These are phyloP conservation scores for Falco naumanni DNA, from an alignment of 2,797 vertebrate species.

Conservation along the genomic window DNA sequence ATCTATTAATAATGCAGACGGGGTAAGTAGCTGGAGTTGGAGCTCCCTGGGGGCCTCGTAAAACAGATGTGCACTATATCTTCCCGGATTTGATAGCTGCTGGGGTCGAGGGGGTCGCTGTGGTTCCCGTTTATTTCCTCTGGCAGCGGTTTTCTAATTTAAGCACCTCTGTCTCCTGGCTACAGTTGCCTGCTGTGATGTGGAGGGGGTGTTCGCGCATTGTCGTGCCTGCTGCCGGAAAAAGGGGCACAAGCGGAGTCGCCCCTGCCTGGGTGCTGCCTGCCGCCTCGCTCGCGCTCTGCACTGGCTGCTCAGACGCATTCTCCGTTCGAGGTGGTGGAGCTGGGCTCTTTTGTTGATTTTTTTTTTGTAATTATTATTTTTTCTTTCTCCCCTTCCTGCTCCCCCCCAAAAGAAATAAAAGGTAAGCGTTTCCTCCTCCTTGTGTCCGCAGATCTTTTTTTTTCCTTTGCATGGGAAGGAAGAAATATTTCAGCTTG, in stretches of 20 bases:
- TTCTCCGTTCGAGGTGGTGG: neutral
- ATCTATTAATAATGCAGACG: constrained; percentile 88
- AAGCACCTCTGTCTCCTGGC: constrained; percentile 73
- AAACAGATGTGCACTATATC: constrained; percentile 82
- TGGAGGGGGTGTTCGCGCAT: constrained; percentile 27
- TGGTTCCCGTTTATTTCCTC: constrained; percentile 82
- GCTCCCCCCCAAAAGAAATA: neutral
- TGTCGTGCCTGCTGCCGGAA: constrained; percentile 42
- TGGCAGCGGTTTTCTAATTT: constrained; percentile 76
- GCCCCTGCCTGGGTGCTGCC: neutral
- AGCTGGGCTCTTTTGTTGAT: neutral
- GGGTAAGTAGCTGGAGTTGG: constrained; percentile 80
- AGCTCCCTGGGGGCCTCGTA: constrained; percentile 75
- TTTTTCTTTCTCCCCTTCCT: too few species aligned
- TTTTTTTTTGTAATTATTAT: neutral
- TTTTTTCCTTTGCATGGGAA: neutral
- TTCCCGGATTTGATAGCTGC: constrained; percentile 75
- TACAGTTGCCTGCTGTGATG: constrained; percentile 67
- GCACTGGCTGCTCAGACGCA: neutral
- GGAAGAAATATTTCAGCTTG: neutral
- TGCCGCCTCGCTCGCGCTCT: neutral
- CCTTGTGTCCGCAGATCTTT: neutral
- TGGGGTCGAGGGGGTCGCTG: constrained; percentile 76
- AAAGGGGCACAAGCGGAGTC: neutral
- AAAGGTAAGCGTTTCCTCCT: constrained; percentile 47